Evolutionary conservation across 2,113 vertebrate genomes (phyloP).

Genomic region (Tenrec ecaudatus): DNA sequence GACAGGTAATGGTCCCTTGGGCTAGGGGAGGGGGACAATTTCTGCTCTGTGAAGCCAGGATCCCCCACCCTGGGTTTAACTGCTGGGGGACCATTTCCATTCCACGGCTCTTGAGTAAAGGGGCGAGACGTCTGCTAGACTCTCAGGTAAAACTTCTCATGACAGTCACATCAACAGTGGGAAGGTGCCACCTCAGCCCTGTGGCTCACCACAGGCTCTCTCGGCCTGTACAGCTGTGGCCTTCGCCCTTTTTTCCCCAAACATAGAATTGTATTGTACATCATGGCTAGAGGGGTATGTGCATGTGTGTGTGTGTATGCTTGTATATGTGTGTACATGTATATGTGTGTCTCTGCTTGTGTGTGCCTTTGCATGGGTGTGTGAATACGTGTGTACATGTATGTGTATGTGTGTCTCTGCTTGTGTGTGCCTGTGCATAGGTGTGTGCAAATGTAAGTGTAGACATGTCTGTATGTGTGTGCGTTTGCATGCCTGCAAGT

Average conservation of each 20-base stretch:
- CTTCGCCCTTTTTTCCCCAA: rapidly evolving
- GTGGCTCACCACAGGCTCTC: rapidly evolving
- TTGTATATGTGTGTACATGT: rapidly evolving
- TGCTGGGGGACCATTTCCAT: rapidly evolving
- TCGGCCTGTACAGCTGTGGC: neutral
- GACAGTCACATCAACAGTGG: rapidly evolving
- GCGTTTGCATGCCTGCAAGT: no score
- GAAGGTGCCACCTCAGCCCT: rapidly evolving
- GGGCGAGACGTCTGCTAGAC: neutral
- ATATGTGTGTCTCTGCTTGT: rapidly evolving
- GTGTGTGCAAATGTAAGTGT: no score
- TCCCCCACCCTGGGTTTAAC: neutral
- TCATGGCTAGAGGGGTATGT: rapidly evolving
- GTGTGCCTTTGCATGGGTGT: no score
- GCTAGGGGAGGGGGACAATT: neutral
- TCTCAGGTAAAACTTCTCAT: rapidly evolving
- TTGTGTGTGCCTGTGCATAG: rapidly evolving
- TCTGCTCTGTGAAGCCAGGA: neutral
- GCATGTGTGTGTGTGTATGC: rapidly evolving
- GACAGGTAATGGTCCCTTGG: constrained; percentile 73
- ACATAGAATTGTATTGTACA: rapidly evolving
- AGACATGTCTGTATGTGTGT: no score
- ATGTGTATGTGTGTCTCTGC: rapidly evolving
- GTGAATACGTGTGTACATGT: rapidly evolving
- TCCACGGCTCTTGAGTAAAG: rapidly evolving